Base-by-base conservation (phyloP, 1,140 invertebrate species). In the Bombus soroeensis region DNA sequence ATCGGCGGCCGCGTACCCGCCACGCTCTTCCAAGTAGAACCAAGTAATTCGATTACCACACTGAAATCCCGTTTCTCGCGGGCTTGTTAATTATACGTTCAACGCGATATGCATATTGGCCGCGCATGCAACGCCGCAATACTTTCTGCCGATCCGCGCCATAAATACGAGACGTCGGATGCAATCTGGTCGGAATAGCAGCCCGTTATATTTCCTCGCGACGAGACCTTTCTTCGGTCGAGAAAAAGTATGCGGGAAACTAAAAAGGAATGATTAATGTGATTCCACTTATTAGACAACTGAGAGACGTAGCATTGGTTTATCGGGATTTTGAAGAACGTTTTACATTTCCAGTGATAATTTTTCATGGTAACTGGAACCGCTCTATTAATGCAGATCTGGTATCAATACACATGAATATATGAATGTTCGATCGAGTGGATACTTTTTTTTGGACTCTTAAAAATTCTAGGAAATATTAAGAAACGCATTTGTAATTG, bases 31-130 rank as follows among this genome's bases (percentile, higher is more conserved):
- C 62, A 34, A 25, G 25, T n/a, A 25, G 53, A 57, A 34, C 68
- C 32, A 34, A 39, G 70, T 81, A 85, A 81, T 74, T 81, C 78
- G 83, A 85, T 73, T 80, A 79, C 66, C 47, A 3, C 39, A 28
- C 83, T 62, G 47, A 85, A 85, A 85, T 85, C 76, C 76, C 76
- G 68, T n/a, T 73, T 64, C 83, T 32, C 32, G 41, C 64, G 53
- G 34, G 76, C 53, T 47, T 62, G 76, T 80, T 85, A 85, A 85
- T 85, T 85, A 71, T 25, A n/a, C 76, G 66, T 41, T 71, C 22
- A 41, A 34, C 75, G 76, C 53, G 76, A 72, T 84, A 79, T 39
- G 39, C 66, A 79, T 84, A 80, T 80, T 72, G 53, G 32, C 15
- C 34, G 53, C 18, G 76, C 83, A 32, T 62, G 83, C 83, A 72